Conservation (phyloP, 2,797 vertebrate genomes). For the Sebastes oblongus region DNA sequence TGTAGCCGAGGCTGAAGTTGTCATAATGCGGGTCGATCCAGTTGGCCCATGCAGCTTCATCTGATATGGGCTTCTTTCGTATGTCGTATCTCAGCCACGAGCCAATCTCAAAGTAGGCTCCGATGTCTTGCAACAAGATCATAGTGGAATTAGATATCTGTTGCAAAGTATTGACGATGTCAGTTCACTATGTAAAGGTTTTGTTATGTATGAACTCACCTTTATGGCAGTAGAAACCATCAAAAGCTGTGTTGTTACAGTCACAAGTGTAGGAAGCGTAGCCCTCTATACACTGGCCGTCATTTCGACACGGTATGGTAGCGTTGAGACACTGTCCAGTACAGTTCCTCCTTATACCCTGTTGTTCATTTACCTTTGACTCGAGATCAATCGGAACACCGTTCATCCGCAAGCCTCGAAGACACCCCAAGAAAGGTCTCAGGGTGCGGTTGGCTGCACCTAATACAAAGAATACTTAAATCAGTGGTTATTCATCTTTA, state of each 20-base stretch:
- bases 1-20: constrained; percentile 90
- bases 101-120: constrained; percentile 92
- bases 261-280: constrained; percentile 96
- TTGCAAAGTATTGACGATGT: neutral
- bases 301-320: constrained; percentile 90
- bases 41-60: constrained; percentile 90
- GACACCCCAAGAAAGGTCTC: constrained; percentile 92
- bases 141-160: neutral
- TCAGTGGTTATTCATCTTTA: neutral
- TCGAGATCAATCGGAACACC: constrained; percentile 93
- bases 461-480: constrained; percentile 52
- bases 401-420: constrained; percentile 93
- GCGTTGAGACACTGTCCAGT: constrained; percentile 91
- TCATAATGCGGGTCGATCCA: constrained; percentile 89
- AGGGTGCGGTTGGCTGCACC: constrained; percentile 91
- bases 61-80: constrained; percentile 87
- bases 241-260: constrained; percentile 94
- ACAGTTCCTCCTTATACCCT: constrained; percentile 92
- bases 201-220: constrained; percentile 78
- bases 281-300: constrained; percentile 92
- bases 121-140: constrained; percentile 85
- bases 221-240: constrained; percentile 94
- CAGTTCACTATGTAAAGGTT: neutral
- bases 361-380: constrained; percentile 90
- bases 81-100: constrained; percentile 94